Evolutionary conservation across 2,113 vertebrate genomes (phyloP).

Genomic region (Apteryx owenii): DNA sequence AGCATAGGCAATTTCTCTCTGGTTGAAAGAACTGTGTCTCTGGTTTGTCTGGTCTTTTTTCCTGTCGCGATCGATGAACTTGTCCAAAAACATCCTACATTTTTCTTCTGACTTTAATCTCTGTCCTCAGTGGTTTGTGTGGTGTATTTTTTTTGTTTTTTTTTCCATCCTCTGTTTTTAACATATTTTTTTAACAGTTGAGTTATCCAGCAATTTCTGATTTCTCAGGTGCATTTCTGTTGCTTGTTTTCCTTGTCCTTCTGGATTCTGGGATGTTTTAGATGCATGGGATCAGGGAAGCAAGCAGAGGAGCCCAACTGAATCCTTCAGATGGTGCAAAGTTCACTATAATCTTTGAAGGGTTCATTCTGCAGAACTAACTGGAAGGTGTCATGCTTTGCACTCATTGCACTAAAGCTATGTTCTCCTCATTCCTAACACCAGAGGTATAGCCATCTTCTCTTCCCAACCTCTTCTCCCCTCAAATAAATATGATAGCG

Average conservation of each 20-base stretch:
- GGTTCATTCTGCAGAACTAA: slow-evolving; percentile 24
- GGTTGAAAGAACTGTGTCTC: not conserved
- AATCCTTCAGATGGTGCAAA: not conserved
- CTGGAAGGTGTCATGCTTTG: not conserved
- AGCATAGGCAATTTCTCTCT: not conserved
- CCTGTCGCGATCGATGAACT: not conserved
- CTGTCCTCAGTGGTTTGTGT: not conserved
- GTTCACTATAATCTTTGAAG: slow-evolving; percentile 43
- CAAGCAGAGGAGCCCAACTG: slow-evolving; percentile 5
- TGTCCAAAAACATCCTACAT: not conserved
- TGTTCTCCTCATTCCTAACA: not conserved
- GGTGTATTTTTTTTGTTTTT: not conserved
- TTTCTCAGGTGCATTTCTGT: not conserved
- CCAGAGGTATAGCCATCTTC: not conserved
- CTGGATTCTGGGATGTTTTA: not conserved
- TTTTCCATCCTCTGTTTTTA: slow-evolving; percentile 10
- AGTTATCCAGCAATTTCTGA: slow-evolving; percentile 30
- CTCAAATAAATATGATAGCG: not conserved
- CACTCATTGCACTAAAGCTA: slow-evolving; percentile 14
- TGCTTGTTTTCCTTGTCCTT: not conserved
- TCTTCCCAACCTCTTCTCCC: not conserved
- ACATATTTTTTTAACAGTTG: not conserved
- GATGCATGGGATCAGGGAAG: slow-evolving; percentile 22
- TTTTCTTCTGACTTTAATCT: not conserved
- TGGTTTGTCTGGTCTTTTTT: not conserved